phyloP scores from a whole-genome alignment of 64 coral and sea anemone genomes.

The Acropora yongei region DNA sequence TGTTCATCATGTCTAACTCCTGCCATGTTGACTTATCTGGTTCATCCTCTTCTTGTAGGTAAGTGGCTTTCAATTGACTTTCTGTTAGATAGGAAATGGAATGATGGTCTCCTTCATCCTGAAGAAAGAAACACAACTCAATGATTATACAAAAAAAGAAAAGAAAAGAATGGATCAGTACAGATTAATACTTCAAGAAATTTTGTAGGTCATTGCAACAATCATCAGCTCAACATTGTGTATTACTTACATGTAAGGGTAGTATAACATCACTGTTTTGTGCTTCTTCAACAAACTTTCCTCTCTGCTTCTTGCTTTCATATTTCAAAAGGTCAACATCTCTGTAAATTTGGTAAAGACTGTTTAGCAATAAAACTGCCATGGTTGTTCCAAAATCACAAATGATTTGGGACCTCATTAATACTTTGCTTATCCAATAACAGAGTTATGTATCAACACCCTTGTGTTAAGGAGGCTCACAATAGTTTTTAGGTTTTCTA shows the following conservation, averaged over 20 bases:
- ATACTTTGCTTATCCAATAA: too few species aligned
- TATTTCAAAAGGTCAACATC: slow-evolving; percentile 80
- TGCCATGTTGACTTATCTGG: slow-evolving; percentile 65
- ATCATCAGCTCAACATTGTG: too few species aligned
- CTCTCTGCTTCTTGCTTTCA: slow-evolving; percentile 10
- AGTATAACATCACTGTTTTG: not conserved
- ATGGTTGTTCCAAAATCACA: too few species aligned
- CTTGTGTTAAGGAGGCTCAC: too few species aligned
- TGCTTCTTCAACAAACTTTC: not conserved
- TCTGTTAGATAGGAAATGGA: not conserved
- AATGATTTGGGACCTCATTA: too few species aligned
- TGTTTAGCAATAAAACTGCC: too few species aligned
- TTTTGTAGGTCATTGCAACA: too few species aligned
- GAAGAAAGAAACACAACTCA: not conserved
- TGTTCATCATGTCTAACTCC: slow-evolving; percentile 83
- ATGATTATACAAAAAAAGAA: not conserved
- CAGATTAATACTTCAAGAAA: too few species aligned
- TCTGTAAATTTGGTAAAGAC: slow-evolving; percentile 1
- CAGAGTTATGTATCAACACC: too few species aligned
- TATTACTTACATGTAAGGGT: too few species aligned
- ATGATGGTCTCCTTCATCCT: not conserved
- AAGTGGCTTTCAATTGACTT: slow-evolving; percentile 67
- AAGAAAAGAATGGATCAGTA: too few species aligned
- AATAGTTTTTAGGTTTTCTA: too few species aligned
- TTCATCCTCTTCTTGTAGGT: slow-evolving; percentile 70